Conservation (phyloP, 53 echinoderm and acorn worm genomes). For the Apostichopus leukothele region DNA sequence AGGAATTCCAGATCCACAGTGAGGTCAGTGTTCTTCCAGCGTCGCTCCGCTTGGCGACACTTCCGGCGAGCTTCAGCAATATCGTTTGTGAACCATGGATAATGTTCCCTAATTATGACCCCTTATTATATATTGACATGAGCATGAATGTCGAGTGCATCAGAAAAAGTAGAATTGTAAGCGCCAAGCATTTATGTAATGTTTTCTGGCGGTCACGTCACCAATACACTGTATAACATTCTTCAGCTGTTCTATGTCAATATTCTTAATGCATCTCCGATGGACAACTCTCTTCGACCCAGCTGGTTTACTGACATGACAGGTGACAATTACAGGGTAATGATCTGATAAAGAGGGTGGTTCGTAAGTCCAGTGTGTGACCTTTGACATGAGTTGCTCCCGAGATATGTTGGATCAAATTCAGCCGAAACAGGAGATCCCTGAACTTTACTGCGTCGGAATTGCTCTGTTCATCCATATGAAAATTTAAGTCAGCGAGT, state of each 20-base stretch:
- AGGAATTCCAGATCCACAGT: slow-evolving; percentile 21
- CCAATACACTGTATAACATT: neutral
- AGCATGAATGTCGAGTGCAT: slow-evolving; percentile 14
- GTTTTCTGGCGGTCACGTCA: neutral
- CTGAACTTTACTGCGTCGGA: too few relatives aligned
- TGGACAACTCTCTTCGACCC: too few relatives aligned
- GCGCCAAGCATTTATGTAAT: neutral
- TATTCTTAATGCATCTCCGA: too few relatives aligned
- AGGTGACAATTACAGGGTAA: too few relatives aligned
- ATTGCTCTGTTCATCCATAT: too few relatives aligned
- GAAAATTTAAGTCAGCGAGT: too few relatives aligned
- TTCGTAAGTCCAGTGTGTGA: too few relatives aligned
- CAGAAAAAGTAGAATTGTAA: slow-evolving; percentile 21
- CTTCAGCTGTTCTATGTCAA: neutral
- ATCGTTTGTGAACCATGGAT: slow-evolving; percentile 28
- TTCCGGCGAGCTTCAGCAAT: slow-evolving; percentile 8
- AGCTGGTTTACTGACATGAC: too few relatives aligned
- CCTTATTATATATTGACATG: neutral
- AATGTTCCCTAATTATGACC: slow-evolving; percentile 12
- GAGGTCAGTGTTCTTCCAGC: slow-evolving; percentile 28
- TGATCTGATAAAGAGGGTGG: too few relatives aligned
- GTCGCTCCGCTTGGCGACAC: slow-evolving; percentile 34
- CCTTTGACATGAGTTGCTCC: too few relatives aligned
- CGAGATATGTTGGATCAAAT: too few relatives aligned
- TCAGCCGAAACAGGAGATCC: too few relatives aligned